These are phyloP conservation scores for Camelus dromedarius DNA, from an alignment of 2,113 vertebrate species.

Conservation along the genomic window DNA sequence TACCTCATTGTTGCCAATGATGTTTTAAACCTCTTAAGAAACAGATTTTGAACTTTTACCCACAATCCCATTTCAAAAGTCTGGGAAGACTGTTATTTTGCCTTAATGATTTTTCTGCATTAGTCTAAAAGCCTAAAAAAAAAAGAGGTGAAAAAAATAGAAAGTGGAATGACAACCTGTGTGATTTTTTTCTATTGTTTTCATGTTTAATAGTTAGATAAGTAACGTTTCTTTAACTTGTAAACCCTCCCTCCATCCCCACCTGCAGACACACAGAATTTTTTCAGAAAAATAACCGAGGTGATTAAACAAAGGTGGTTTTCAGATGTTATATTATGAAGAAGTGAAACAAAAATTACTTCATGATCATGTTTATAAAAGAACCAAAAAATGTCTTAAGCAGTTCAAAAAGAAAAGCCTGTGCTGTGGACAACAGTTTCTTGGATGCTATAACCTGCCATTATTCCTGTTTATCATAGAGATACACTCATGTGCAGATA, in stretches of 20 bases:
- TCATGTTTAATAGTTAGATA: neutral
- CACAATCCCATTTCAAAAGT: neutral
- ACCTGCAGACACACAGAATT: neutral
- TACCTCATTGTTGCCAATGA: neutral
- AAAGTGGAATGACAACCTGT: neutral
- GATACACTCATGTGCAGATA: neutral
- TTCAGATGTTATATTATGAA: conserved; percentile 39
- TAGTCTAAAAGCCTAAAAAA: neutral
- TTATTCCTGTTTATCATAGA: neutral
- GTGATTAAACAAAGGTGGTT: neutral
- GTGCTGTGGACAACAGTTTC: neutral
- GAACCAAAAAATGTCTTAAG: neutral
- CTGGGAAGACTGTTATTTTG: neutral
- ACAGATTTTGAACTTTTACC: neutral
- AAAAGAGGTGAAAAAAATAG: neutral
- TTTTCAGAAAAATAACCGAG: conserved; percentile 2
- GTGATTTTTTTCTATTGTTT: neutral
- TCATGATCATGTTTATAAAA: neutral
- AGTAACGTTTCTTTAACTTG: neutral
- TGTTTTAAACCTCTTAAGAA: neutral
- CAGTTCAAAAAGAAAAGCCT: neutral
- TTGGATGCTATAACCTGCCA: conserved; percentile 13
- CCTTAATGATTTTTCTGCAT: neutral
- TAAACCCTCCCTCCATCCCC: neutral
- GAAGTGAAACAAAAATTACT: neutral